phyloP scores from a whole-genome alignment of 2,888 invertebrate species.

The Ornithoptera priamus region DNA sequence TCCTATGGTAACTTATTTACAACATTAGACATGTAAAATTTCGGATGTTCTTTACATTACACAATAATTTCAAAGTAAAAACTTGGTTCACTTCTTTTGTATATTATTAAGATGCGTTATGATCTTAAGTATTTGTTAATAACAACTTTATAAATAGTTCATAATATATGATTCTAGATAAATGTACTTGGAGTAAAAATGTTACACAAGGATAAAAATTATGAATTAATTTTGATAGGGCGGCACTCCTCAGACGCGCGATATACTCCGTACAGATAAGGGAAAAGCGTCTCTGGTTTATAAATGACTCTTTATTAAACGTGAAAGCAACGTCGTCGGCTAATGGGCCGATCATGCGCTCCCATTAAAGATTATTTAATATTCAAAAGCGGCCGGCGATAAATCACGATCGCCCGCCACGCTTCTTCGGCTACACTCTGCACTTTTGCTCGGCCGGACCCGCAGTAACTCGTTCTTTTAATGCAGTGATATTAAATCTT shows the following conservation, averaged over 20 bases:
- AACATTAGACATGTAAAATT: too few species aligned
- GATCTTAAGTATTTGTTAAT: neutral
- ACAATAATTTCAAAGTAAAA: too few species aligned
- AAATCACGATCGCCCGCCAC: conserved; percentile 77
- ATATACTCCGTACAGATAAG: conserved; percentile 78
- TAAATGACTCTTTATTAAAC: conserved; percentile 81
- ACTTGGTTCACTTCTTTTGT: too few species aligned
- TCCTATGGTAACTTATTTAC: too few species aligned
- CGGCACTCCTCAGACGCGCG: conserved; percentile 76
- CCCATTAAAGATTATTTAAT: conserved; percentile 81
- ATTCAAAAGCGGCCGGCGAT: conserved; percentile 78
- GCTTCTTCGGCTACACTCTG: conserved; percentile 72
- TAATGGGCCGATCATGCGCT: conserved; percentile 81
- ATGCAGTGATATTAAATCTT: conserved; percentile 40
- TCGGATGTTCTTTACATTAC: too few species aligned
- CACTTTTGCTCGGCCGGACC: conserved; percentile 67
- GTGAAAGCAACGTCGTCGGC: conserved; percentile 78
- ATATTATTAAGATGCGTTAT: too few species aligned
- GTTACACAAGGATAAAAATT: conserved; percentile 68
- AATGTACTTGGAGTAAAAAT: conserved; percentile 28
- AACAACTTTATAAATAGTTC: neutral
- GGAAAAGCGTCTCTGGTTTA: conserved; percentile 77
- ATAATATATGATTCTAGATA: conserved; percentile 25
- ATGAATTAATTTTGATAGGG: conserved; percentile 78
- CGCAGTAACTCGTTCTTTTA: conserved; percentile 49